phyloP scores from a whole-genome alignment of 1,140 invertebrate species.

The Drosophila funebris region DNA sequence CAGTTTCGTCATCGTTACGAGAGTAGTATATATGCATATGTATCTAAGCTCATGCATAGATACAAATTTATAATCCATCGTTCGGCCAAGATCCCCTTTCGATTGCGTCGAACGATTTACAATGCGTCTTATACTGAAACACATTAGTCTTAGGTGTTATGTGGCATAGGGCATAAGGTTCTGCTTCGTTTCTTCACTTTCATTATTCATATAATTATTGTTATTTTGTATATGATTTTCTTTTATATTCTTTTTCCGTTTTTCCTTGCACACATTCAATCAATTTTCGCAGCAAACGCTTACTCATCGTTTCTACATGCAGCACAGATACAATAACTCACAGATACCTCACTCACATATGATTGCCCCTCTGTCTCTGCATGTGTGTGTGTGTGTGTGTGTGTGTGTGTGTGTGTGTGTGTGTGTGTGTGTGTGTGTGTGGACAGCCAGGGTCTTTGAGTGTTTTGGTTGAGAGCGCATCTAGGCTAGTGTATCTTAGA shows the following conservation, averaged over 20 bases:
- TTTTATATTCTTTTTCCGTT: background rate
- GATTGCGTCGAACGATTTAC: conserved; percentile 31
- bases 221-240: background rate
- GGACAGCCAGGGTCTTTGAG: conserved; percentile 74
- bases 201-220: background rate
- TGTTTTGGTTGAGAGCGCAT: conserved; percentile 83
- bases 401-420: conserved; percentile 2
- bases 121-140: conserved; percentile 6
- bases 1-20: conserved; percentile 66
- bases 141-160: conserved; percentile 39
- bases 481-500: conserved; percentile 83
- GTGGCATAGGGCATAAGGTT: conserved; percentile 1
- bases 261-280: conserved; percentile 48
- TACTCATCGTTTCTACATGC: conserved; percentile 57
- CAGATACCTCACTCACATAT: conserved; percentile 48
- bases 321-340: conserved; percentile 63
- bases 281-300: conserved; percentile 61
- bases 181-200: conserved; percentile 14
- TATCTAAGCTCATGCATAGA: background rate
- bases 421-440: conserved; percentile 19
- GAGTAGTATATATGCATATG: background rate
- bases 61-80: conserved; percentile 21
- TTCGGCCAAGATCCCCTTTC: background rate
- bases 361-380: background rate
- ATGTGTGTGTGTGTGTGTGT: conserved; percentile 3